Evolutionary conservation across 2,888 invertebrate genomes (phyloP).

Genomic region (Neoaliturus tenellus): DNA sequence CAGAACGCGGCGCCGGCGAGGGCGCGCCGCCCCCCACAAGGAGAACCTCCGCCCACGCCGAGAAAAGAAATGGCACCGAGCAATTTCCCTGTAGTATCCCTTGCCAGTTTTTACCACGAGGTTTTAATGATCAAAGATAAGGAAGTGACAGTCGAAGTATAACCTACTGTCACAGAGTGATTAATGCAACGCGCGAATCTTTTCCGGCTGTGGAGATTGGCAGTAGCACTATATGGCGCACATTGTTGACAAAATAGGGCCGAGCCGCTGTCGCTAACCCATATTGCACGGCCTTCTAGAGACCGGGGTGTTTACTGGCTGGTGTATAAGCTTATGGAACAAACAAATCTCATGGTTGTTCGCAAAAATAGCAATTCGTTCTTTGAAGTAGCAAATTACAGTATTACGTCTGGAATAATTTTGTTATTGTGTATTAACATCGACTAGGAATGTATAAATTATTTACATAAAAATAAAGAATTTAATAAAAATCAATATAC

Average conservation of each 20-base stretch:
- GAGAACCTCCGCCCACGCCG: not conserved
- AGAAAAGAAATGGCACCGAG: not conserved
- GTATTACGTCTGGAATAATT: too few relatives aligned
- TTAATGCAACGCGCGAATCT: not conserved
- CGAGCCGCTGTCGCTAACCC: not conserved
- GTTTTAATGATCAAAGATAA: constrained; percentile 3
- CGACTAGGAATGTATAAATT: too few relatives aligned
- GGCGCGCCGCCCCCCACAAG: not conserved
- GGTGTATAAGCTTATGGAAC: too few relatives aligned
- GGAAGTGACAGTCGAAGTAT: constrained; percentile 2
- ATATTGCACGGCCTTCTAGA: not conserved
- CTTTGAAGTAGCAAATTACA: too few relatives aligned
- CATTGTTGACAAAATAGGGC: not conserved
- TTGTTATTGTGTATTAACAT: too few relatives aligned
- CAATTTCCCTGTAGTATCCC: constrained; percentile 6
- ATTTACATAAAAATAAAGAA: too few relatives aligned
- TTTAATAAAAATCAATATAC: too few relatives aligned
- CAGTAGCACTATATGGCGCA: not conserved
- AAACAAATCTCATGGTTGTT: too few relatives aligned
- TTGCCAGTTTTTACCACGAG: constrained; percentile 3
- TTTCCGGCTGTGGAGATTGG: not conserved
- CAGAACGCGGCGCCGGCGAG: not conserved
- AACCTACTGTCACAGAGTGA: not conserved
- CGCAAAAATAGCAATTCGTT: too few relatives aligned
- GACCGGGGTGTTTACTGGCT: too few relatives aligned